These are phyloP conservation scores for Patiria miniata DNA, from an alignment of 35 echinoderm and acorn worm species.

Conservation along the genomic window DNA sequence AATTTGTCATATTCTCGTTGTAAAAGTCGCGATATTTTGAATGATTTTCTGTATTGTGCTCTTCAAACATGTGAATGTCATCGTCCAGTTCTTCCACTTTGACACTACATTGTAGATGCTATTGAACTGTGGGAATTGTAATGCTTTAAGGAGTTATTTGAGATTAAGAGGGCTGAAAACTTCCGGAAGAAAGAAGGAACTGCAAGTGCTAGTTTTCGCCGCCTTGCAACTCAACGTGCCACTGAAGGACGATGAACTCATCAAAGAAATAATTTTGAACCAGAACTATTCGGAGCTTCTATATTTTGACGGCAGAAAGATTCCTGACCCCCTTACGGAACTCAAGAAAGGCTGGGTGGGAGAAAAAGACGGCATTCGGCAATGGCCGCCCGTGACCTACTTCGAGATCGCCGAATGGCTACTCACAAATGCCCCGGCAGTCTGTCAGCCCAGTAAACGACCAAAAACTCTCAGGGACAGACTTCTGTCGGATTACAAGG, in stretches of 20 bases:
- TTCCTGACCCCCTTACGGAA: constrained; percentile 57
- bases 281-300: not conserved
- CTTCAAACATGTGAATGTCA: no score
- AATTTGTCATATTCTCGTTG: no score
- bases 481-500: constrained; percentile 60
- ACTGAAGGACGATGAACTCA: not conserved
- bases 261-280: not conserved
- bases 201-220: constrained; percentile 14
- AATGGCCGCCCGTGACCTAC: constrained; percentile 57
- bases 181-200: constrained; percentile 27
- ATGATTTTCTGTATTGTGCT: no score
- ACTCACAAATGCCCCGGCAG: constrained; percentile 35
- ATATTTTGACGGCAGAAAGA: no score
- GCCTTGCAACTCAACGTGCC: not conserved
- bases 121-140: constrained; percentile 20
- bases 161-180: constrained; percentile 22
- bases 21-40: no score
- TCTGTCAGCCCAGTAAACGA: constrained; percentile 18
- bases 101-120: constrained; percentile 25
- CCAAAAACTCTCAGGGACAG: constrained; percentile 38
- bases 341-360: no score
- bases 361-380: constrained; percentile 52
- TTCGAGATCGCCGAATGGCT: constrained; percentile 62
- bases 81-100: not conserved
- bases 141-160: constrained; percentile 40